phyloP scores from a whole-genome alignment of 30 jellyfish, hydroid and myxozoan species.

The Cassiopea xamachana region DNA sequence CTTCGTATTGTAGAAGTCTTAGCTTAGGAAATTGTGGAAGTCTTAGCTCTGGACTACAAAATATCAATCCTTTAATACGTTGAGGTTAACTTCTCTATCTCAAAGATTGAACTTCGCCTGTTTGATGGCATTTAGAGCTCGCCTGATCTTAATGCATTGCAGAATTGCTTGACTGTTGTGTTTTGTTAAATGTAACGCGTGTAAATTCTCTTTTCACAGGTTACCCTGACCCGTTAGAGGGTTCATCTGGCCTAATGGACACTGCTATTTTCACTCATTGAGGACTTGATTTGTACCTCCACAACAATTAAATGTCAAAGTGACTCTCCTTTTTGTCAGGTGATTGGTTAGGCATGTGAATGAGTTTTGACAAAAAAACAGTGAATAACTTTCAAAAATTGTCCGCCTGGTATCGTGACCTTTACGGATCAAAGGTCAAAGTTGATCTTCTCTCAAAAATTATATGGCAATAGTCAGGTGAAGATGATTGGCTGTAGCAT shows the following conservation, averaged over 20 bases:
- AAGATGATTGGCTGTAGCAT: neutral
- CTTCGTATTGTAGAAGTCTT: no score
- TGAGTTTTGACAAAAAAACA: neutral
- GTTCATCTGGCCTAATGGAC: conserved; percentile 83
- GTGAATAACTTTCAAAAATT: neutral
- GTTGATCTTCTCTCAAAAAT: neutral
- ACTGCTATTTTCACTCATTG: conserved; percentile 90
- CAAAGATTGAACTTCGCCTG: no score
- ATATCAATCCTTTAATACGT: no score
- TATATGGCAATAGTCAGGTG: neutral
- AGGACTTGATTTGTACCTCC: neutral
- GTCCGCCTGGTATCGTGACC: neutral
- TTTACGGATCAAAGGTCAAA: conserved; percentile 32
- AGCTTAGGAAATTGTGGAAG: no score
- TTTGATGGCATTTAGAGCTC: neutral
- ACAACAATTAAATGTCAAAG: neutral
- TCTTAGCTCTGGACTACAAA: no score
- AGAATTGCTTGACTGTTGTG: neutral
- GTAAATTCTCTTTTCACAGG: conserved; percentile 26
- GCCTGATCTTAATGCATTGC: neutral
- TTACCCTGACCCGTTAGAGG: conserved; percentile 88
- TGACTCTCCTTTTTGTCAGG: conserved; percentile 26
- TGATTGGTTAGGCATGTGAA: conserved; percentile 15
- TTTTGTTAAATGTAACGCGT: no score
- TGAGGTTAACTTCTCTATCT: no score